Conservation (phyloP, 2,113 vertebrate genomes). For the Eira barbara region DNA sequence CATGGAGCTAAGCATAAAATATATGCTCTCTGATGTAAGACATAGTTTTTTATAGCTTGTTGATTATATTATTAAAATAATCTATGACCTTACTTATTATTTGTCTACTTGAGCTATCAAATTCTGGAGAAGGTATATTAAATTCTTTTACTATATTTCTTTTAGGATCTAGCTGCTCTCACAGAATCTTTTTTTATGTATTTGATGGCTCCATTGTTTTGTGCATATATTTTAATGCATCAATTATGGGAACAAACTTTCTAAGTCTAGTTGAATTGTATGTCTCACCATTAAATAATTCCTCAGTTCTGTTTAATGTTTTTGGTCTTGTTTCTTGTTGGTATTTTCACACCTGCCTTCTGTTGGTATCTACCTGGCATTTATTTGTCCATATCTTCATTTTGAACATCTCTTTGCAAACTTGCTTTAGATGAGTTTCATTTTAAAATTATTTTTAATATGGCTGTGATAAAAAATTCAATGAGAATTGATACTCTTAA, state of each 20-base stretch:
- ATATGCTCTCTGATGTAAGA: conserved; percentile 30
- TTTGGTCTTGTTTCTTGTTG: background rate
- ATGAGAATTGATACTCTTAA: background rate
- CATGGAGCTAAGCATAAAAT: conserved; percentile 13
- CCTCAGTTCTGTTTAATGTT: background rate
- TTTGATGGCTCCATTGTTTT: background rate
- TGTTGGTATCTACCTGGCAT: background rate
- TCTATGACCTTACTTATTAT: conserved; percentile 36
- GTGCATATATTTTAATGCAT: background rate
- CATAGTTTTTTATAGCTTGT: conserved; percentile 43
- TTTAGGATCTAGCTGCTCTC: conserved; percentile 21
- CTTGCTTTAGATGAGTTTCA: background rate
- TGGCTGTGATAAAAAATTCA: background rate
- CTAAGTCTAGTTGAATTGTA: background rate
- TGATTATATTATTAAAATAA: conserved; percentile 59
- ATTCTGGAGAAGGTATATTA: conserved; percentile 29
- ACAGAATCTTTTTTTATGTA: background rate
- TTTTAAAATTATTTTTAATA: conserved; percentile 35
- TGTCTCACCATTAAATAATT: background rate
- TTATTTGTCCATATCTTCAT: background rate
- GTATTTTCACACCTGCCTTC: background rate
- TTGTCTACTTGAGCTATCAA: conserved; percentile 40
- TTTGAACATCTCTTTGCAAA: conserved; percentile 39
- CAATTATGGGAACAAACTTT: background rate
- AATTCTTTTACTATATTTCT: conserved; percentile 33